Base-by-base conservation (phyloP, 2,888 invertebrate genomes). In the Apantesis nais region DNA sequence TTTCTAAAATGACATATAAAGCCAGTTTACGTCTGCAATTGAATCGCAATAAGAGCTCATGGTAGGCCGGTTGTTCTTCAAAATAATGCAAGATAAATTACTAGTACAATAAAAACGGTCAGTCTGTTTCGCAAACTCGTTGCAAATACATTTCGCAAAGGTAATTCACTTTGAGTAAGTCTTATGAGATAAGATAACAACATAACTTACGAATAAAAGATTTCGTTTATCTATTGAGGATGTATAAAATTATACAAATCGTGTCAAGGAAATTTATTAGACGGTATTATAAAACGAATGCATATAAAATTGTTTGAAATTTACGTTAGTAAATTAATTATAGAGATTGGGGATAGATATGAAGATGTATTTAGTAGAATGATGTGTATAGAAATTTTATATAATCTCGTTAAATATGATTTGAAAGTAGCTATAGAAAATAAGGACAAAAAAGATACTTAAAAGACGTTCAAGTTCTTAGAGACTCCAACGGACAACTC, bases 101-200 rank as follows among this genome's bases (percentile, higher is more conserved):
- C 29, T 29, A 22, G 41, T 66, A 66, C 41, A 55, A 41, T 58
- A 71, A 70, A 70, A 68, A 66, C 55, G n/a, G 52, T 16, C 62
- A 29, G 58, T 31, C 39, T 66, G 62, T 72, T 72, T 68, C 62
- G 68, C 72, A 68, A 72, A 66, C n/a, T 25, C 19, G 34, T 68
- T 72, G 68, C 62, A 62, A 67, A 72, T 68, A 62, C 63, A 63
- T 72, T 72, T 66, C 68, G 72, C 52, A 72, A 72, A 31, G 37
- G 66, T 31, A 69, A 69, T 72, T 72, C 66, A 52, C 55, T 58
- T 70, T 63, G 61, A 62, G 39, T 67, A 37, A 37, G 31, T 72
- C 66, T 72, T 72, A 44, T 62, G 12, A 72, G 71, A 72, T 72
- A 66, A 72, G 66, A 72, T 68, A 61, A n/a, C 16, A 52, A 66